Evolutionary conservation across 2,888 invertebrate genomes (phyloP).

Genomic region (Rhingia campestris): DNA sequence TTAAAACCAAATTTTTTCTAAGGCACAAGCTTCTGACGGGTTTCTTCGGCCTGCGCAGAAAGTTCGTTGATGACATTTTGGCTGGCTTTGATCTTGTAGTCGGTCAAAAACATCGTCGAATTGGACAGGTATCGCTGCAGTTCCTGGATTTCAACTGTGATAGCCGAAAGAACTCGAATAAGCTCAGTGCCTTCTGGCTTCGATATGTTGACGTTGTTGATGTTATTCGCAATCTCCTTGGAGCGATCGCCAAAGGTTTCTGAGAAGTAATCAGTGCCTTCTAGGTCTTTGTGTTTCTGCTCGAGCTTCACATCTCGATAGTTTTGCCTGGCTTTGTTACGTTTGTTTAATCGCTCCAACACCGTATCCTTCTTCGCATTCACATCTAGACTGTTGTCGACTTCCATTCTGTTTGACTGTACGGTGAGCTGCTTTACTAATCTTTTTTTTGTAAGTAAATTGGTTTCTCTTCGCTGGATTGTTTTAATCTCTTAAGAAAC

Average conservation of each 20-base stretch:
- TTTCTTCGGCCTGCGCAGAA: constrained; percentile 87
- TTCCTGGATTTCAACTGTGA: constrained; percentile 89
- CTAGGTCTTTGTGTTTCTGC: constrained; percentile 79
- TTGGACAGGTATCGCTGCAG: constrained; percentile 91
- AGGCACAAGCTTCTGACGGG: constrained; percentile 89
- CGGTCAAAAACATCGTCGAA: constrained; percentile 90
- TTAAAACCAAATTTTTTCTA: constrained; percentile 95
- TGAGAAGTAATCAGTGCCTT: constrained; percentile 87
- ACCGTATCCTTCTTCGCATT: constrained; percentile 79
- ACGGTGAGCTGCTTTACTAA: constrained; percentile 15
- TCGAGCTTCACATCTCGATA: constrained; percentile 80
- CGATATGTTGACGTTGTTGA: constrained; percentile 83
- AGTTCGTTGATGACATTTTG: constrained; percentile 89
- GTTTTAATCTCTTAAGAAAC: constrained; percentile 79
- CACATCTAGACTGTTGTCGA: constrained; percentile 56
- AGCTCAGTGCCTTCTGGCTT: constrained; percentile 82
- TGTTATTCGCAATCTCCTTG: constrained; percentile 86
- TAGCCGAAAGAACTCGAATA: constrained; percentile 86
- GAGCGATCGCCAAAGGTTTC: constrained; percentile 87
- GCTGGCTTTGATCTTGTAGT: constrained; percentile 91
- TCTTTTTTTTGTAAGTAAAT: constrained; percentile 76
- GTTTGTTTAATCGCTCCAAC: constrained; percentile 81
- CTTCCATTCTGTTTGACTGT: constrained; percentile 51
- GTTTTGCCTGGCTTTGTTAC: constrained; percentile 82
- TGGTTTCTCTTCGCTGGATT: constrained; percentile 76